These are phyloP conservation scores for Mesocricetus auratus DNA, from an alignment of 2,113 vertebrate genomes.

Conservation along the genomic window DNA sequence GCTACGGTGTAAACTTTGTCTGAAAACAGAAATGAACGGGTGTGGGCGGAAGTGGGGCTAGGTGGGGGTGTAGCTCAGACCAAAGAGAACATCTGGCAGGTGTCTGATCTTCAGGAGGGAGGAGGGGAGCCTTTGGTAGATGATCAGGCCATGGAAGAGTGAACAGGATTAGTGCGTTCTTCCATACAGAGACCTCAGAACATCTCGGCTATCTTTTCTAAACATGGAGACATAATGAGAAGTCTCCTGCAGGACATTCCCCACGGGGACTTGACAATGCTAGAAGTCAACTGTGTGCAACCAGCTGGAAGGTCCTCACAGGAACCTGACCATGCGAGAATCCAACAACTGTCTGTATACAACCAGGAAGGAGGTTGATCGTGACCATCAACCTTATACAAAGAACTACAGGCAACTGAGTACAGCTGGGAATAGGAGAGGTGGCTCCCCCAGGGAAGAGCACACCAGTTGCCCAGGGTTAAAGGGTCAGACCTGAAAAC, in stretches of 20 bases:
- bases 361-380: not conserved
- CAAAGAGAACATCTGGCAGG: not conserved
- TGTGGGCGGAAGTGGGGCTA: not conserved
- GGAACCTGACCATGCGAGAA: not conserved
- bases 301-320: not conserved
- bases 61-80: too few species aligned
- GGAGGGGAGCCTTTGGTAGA: not conserved
- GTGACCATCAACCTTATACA: not conserved
- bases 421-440: too few species aligned
- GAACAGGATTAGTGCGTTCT: not conserved
- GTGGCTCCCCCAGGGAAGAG: not conserved
- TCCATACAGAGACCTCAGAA: not conserved
- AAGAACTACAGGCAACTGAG: not conserved
- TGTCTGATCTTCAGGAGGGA: not conserved
- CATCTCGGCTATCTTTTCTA: not conserved
- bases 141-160: not conserved
- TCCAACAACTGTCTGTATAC: not conserved
- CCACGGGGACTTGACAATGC: not conserved
- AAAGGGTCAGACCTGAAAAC: not conserved
- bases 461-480: not conserved
- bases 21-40: too few species aligned
- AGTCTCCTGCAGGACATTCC: not conserved
- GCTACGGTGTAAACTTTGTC: too few species aligned
- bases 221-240: not conserved
- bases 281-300: not conserved